phyloP scores from a whole-genome alignment of 1,140 invertebrate genomes.

The Pantala flavescens region DNA sequence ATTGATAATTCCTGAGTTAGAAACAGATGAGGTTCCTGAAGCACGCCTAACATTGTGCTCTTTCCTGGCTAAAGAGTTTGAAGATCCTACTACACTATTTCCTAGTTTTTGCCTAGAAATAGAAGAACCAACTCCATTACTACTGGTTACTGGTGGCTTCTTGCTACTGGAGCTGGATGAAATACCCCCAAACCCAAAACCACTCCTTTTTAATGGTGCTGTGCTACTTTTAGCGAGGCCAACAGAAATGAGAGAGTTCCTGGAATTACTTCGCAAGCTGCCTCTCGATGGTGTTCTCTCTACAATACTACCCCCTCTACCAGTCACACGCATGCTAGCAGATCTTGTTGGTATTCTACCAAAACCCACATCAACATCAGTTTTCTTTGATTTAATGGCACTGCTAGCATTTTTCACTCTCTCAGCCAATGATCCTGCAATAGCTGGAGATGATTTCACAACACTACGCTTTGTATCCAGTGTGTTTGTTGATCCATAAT shows the following conservation, averaged over 20 bases:
- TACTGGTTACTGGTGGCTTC: background rate
- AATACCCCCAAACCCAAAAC: background rate
- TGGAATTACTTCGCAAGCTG: background rate
- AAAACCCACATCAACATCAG: background rate
- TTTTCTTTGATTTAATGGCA: background rate
- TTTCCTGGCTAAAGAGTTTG: background rate
- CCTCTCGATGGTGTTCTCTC: background rate
- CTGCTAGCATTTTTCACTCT: background rate
- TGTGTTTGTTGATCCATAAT: background rate
- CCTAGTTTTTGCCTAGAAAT: background rate
- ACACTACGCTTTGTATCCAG: background rate
- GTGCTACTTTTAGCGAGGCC: background rate
- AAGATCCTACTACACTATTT: background rate
- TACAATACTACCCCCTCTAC: background rate
- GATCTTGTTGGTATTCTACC: background rate
- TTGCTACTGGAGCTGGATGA: background rate
- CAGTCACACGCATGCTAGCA: background rate
- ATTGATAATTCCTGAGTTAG: background rate
- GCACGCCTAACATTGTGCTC: background rate
- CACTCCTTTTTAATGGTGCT: background rate
- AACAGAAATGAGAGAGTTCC: background rate
- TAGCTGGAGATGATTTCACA: background rate
- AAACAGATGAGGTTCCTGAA: background rate
- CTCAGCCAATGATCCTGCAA: background rate
- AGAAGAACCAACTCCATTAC: background rate